Conservation (phyloP, 2,888 invertebrate genomes). For the Synergus gifuensis region DNA sequence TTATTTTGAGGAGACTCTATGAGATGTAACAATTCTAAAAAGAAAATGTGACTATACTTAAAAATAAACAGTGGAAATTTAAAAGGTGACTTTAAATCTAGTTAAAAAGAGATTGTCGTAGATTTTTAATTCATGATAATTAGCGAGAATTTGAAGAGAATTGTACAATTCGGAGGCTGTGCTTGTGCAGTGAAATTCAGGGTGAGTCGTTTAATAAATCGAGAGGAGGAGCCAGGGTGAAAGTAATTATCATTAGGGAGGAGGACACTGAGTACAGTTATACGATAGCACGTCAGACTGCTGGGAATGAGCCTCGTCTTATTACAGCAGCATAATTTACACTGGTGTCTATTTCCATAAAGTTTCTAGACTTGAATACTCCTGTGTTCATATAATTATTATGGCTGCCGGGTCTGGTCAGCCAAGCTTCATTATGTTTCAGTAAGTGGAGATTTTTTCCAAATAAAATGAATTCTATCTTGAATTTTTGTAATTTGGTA, state of each 20-base stretch:
- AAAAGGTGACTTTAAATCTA: background rate
- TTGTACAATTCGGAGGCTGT: background rate
- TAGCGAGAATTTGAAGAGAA: constrained; percentile 16
- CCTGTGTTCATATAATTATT: constrained; percentile 8
- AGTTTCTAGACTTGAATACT: constrained; percentile 20
- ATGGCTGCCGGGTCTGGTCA: background rate
- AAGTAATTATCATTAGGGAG: constrained; percentile 34
- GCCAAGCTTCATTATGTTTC: background rate
- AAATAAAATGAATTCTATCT: no score
- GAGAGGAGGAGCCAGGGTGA: constrained; percentile 14
- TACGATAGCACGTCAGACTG: constrained; percentile 25
- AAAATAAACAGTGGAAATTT: background rate
- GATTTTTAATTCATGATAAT: background rate
- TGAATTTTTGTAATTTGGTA: no score
- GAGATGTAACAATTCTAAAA: background rate
- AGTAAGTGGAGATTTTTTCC: background rate
- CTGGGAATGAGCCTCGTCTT: constrained; percentile 37
- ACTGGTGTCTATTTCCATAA: constrained; percentile 26
- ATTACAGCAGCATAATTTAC: constrained; percentile 39
- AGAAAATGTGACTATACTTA: background rate
- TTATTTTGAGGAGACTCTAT: background rate
- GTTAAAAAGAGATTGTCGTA: background rate
- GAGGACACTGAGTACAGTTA: constrained; percentile 16
- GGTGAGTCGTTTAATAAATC: constrained; percentile 8
- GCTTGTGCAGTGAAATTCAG: constrained; percentile 16